A percentile compares a stretch with the other conserved stretches of the same genome.
phyloP scores from a whole-genome alignment of 1,140 invertebrate species.

The Leptinotarsa defecta region DNA sequence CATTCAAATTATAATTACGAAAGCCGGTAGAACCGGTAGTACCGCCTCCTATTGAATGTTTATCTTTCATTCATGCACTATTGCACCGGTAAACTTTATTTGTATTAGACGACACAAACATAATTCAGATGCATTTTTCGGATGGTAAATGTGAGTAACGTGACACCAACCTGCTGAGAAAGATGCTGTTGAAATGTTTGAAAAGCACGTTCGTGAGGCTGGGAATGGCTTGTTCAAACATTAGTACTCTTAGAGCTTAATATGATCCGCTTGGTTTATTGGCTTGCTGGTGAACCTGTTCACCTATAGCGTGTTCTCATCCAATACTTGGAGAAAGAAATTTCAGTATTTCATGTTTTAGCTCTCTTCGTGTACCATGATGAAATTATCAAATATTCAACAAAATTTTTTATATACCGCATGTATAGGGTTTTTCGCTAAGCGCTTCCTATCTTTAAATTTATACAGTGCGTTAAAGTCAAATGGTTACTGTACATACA shows the following conservation, averaged over 20 bases:
- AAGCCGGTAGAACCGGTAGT: background rate
- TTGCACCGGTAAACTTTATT: constrained; percentile 9
- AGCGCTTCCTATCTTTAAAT: too few relatives aligned
- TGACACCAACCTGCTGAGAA: constrained; percentile 21
- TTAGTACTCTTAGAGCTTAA: background rate
- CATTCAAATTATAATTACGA: background rate
- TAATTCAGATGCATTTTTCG: background rate
- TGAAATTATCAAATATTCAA: too few relatives aligned
- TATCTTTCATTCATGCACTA: constrained; percentile 14
- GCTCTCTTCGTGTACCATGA: too few relatives aligned
- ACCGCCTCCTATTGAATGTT: constrained; percentile 3
- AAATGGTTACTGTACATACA: too few relatives aligned
- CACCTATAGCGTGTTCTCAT: background rate
- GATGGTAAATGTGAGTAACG: constrained; percentile 10
- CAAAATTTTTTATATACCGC: too few relatives aligned
- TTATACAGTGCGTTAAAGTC: too few relatives aligned
- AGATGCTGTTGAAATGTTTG: constrained; percentile 12
- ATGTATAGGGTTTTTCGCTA: too few relatives aligned
- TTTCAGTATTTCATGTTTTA: too few relatives aligned
- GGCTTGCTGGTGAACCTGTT: background rate
- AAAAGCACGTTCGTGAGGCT: constrained; percentile 8
- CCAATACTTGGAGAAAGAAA: too few relatives aligned
- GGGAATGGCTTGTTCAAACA: background rate
- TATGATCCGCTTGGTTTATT: background rate
- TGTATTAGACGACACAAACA: constrained; percentile 4